Evolutionary conservation across 2,888 invertebrate genomes (phyloP), one percentile per base, ranked within the genome.

Genomic region (Scotopteryx bipunctaria): DNA sequence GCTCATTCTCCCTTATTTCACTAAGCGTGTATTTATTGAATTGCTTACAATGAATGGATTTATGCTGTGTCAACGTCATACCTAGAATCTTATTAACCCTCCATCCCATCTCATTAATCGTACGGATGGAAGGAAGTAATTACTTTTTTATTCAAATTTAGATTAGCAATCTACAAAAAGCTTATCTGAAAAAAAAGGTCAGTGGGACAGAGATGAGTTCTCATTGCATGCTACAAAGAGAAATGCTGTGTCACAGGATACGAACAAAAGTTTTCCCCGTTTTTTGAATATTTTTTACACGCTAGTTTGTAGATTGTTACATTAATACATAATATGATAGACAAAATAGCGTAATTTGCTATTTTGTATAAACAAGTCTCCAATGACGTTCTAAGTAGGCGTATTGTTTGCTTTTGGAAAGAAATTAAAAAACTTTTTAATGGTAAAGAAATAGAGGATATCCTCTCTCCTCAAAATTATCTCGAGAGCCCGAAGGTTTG

Each of bases 161-260:
- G 44, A 54, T 54, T 48, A 44, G 33, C 48, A 45, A 54, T 54
- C 48, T 49, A 54, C 54, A 54, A 54, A 54, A 40, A 44, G 53
- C 53, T 54, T 54, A 54, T 48, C 53, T 44, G 43, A 32, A 42
- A 54, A 53, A 41, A 48, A 48, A 47, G 45, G 41, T 47, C 53
- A 23, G 14, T 35, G 53, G 43, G 13, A 25, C 54, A 35, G 48
- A 40, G 54, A 45, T 49, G 53, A 54, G 54, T 40, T 54, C 40
- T 45, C 48, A 44, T 49, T 48, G 40, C 40, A 44, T 31, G 44
- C 54, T 40, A 3, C 11, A 13, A 9, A 1, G 8, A 13, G 5
- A 31, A 48, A 6, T 17, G 35, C 48, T 48, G 36, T 14, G 9
- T 15, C 31, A 37, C 16, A 37, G 11, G n/a, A 9, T 15, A n/a